These are phyloP conservation scores for Chaenodraco wilsoni DNA, from an alignment of 2,797 vertebrate species.

Conservation along the genomic window DNA sequence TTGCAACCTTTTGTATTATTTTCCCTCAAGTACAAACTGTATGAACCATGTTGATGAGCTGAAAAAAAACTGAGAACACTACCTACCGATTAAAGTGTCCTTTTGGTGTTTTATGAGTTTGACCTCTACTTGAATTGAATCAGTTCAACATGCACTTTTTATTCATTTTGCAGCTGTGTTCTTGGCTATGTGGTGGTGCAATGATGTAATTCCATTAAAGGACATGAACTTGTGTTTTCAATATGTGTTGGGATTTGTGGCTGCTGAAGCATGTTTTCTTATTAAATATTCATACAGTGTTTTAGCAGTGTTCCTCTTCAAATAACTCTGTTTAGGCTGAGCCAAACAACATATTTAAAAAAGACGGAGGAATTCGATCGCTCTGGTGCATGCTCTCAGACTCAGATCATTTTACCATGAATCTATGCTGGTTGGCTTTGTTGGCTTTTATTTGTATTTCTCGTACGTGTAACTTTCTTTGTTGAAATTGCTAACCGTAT, in stretches of 20 bases:
- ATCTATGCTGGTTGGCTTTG: not conserved
- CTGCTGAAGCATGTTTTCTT: constrained; percentile 15
- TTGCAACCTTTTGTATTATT: constrained; percentile 5
- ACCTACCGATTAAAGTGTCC: constrained; percentile 31
- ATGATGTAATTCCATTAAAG: constrained; percentile 47
- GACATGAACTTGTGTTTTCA: constrained; percentile 12
- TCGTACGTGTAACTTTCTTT: not conserved
- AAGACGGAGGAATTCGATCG: not conserved
- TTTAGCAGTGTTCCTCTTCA: not conserved
- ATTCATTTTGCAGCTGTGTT: constrained; percentile 42
- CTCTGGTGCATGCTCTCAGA: not conserved
- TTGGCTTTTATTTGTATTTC: not conserved
- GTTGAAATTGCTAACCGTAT: not conserved
- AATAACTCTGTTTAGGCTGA: constrained; percentile 9
- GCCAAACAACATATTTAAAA: not conserved
- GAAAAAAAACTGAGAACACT: constrained; percentile 10
- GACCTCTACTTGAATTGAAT: constrained; percentile 29
- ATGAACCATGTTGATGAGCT: constrained; percentile 11
- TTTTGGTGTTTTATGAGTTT: constrained; percentile 36
- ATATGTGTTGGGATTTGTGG: constrained; percentile 21
- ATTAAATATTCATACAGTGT: constrained; percentile 25
- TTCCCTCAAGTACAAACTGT: constrained; percentile 17
- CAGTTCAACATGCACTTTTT: constrained; percentile 45
- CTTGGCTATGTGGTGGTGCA: constrained; percentile 22
- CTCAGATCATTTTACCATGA: not conserved